phyloP scores from a whole-genome alignment of 2,888 invertebrate species.

The Trachelus troglodyta region DNA sequence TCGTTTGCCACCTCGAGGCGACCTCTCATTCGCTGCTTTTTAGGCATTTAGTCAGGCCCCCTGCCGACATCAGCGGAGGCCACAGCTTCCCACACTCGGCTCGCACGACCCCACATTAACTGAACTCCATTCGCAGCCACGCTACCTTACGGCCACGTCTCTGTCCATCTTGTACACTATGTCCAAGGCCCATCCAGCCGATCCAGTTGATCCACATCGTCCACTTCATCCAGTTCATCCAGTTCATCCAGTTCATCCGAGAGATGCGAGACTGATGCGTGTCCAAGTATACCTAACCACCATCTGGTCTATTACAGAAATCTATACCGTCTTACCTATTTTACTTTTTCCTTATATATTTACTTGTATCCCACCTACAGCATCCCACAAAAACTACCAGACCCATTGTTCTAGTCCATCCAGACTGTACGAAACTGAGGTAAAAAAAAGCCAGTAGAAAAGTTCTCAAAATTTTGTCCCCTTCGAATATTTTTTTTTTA shows the following conservation, averaged over 20 bases:
- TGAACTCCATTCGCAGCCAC: constrained; percentile 23
- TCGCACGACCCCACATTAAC: constrained; percentile 38
- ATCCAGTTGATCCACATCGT: not conserved
- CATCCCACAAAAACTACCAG: not conserved
- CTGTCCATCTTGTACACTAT: not conserved
- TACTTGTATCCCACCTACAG: not conserved
- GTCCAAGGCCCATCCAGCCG: not conserved
- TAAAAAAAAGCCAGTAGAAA: not conserved
- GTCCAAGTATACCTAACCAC: not conserved
- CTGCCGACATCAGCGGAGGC: constrained; percentile 3
- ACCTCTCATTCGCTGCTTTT: constrained; percentile 1
- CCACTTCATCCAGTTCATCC: too few relatives aligned
- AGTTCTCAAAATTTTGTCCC: not conserved
- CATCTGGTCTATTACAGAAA: not conserved
- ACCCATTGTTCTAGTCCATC: not conserved
- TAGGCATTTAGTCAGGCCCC: constrained; percentile 7
- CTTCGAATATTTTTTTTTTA: constrained; percentile 1
- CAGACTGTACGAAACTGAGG: not conserved
- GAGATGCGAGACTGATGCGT: not conserved
- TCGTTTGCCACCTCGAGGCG: not conserved
- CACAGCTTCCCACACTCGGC: constrained; percentile 39
- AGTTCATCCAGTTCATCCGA: not conserved
- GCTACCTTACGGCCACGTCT: not conserved
- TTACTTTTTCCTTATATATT: not conserved
- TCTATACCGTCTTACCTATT: not conserved